Conservation (phyloP, 2,888 invertebrate species). For the Hirtodrosophila cameraria region DNA sequence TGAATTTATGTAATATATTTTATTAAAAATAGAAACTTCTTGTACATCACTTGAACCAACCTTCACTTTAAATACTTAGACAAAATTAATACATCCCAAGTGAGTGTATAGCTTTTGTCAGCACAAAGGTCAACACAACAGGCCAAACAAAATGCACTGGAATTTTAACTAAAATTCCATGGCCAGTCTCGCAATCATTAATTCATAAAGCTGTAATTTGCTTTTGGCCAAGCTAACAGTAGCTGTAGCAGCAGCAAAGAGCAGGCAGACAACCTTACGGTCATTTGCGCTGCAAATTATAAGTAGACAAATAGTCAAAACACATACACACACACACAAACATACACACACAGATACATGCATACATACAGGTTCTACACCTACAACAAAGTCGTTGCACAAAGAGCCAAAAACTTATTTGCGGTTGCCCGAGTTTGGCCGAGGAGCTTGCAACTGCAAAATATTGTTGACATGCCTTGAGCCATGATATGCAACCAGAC, state of each 20-base stretch:
- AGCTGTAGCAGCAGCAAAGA: too few relatives aligned
- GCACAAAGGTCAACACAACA: slow-evolving; percentile 11
- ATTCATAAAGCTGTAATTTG: slow-evolving; percentile 72
- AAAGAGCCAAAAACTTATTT: slow-evolving; percentile 66
- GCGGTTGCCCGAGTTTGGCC: slow-evolving; percentile 61
- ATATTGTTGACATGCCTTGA: slow-evolving; percentile 65
- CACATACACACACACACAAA: slow-evolving; percentile 17
- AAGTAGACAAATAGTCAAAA: slow-evolving; percentile 59
- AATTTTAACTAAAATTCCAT: slow-evolving; percentile 46
- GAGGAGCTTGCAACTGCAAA: slow-evolving; percentile 53
- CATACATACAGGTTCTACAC: slow-evolving; percentile 27
- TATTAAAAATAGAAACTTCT: too few relatives aligned
- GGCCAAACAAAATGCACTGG: slow-evolving; percentile 21
- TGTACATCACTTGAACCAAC: too few relatives aligned
- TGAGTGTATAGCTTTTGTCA: slow-evolving; percentile 1
- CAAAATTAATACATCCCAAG: not conserved
- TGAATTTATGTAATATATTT: too few relatives aligned
- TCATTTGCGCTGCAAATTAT: slow-evolving; percentile 63
- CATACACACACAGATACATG: slow-evolving; percentile 10
- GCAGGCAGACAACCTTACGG: slow-evolving; percentile 51
- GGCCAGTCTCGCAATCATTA: slow-evolving; percentile 53
- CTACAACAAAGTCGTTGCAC: slow-evolving; percentile 48
- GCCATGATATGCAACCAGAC: slow-evolving; percentile 53
- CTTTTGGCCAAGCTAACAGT: slow-evolving; percentile 44
- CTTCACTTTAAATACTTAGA: too few relatives aligned